phyloP scores from a whole-genome alignment of 2,797 vertebrate genomes.

The Anguilla anguilla region DNA sequence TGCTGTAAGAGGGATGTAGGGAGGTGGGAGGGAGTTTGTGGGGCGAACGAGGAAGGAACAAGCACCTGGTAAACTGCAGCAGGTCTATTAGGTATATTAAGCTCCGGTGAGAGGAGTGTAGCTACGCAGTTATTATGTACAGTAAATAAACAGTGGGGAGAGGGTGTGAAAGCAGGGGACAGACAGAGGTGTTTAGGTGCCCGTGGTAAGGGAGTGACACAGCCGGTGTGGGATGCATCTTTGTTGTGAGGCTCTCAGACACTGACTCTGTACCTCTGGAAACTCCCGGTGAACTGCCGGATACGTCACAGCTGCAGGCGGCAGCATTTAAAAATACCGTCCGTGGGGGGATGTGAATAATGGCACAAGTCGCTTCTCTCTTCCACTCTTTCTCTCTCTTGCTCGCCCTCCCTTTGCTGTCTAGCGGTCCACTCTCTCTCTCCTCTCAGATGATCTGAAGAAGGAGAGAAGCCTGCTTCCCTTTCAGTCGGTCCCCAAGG shows the following conservation, averaged over 20 bases:
- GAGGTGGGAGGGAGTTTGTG: not conserved
- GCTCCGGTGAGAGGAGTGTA: not conserved
- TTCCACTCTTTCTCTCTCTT: slow-evolving; percentile 4
- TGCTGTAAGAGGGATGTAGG: too few relatives aligned
- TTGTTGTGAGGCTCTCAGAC: slow-evolving; percentile 8
- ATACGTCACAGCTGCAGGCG: slow-evolving; percentile 31
- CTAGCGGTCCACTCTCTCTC: not conserved
- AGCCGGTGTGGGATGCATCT: not conserved
- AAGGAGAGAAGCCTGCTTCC: slow-evolving; percentile 14
- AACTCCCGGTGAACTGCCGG: slow-evolving; percentile 54
- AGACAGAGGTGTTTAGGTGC: not conserved
- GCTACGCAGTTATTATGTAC: not conserved
- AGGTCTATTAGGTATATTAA: not conserved
- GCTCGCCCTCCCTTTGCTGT: not conserved
- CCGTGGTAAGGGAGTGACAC: not conserved
- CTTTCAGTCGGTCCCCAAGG: slow-evolving; percentile 20
- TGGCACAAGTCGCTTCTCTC: slow-evolving; percentile 20
- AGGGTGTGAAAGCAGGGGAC: not conserved
- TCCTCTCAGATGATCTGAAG: slow-evolving; percentile 12
- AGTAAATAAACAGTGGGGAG: not conserved
- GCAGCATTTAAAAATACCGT: slow-evolving; percentile 44
- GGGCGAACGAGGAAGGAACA: not conserved
- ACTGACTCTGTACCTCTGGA: slow-evolving; percentile 27
- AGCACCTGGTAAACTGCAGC: not conserved
- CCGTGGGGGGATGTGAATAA: slow-evolving; percentile 29